A percentile compares a stretch with the other conserved stretches of the same genome.
Conservation (phyloP, 2,888 invertebrate genomes). For the Lagria hirta region DNA sequence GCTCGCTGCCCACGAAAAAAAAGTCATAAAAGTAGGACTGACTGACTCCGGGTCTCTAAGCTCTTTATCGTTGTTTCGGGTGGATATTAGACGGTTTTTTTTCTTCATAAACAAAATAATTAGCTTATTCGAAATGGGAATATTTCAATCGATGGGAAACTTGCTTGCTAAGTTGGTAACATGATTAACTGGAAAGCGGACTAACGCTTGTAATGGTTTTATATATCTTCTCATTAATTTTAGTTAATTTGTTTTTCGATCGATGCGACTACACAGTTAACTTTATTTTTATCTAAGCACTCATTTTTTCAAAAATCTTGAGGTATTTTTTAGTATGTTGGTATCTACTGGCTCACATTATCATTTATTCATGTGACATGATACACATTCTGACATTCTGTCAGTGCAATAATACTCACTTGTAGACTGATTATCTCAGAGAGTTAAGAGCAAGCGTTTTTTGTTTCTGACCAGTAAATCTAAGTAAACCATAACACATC, state of each 20-base stretch:
- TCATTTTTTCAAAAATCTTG: too few species aligned
- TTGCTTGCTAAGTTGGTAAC: slow-evolving; percentile 47
- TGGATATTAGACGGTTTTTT: slow-evolving; percentile 3
- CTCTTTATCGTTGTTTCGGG: background rate
- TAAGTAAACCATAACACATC: too few species aligned
- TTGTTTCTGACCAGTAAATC: too few species aligned
- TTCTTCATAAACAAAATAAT: slow-evolving; percentile 30
- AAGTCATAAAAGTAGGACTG: background rate
- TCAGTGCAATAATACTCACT: too few species aligned
- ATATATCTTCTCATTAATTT: slow-evolving; percentile 49
- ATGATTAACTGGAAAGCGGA: slow-evolving; percentile 52
- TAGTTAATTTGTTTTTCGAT: slow-evolving; percentile 42
- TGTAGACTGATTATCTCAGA: too few species aligned
- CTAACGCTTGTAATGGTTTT: slow-evolving; percentile 47
- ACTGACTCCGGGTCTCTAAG: background rate
- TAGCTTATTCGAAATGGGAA: slow-evolving; percentile 38
- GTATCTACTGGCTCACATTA: too few species aligned
- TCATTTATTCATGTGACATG: too few species aligned
- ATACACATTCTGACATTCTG: too few species aligned
- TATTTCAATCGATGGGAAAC: slow-evolving; percentile 51
- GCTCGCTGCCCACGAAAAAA: slow-evolving; percentile 18
- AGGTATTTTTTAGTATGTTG: too few species aligned
- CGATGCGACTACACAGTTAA: too few species aligned
- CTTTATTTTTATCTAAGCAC: too few species aligned
- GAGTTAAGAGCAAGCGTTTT: too few species aligned